phyloP scores from a whole-genome alignment of 35 echinoderm and acorn worm species.

The Heliocidaris tuberculata region DNA sequence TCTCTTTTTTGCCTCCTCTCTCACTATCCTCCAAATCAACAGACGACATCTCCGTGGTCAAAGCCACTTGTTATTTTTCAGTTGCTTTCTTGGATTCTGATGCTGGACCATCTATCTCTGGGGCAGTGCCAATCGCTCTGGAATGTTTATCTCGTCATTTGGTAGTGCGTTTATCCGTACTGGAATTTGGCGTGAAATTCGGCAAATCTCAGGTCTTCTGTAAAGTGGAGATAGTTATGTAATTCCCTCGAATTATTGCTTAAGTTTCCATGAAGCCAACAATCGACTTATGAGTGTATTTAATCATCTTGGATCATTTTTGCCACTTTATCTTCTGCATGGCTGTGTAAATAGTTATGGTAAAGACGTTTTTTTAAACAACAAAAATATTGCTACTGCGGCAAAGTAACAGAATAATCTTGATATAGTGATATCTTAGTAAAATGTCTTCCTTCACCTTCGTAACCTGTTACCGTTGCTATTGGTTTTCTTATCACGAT shows the following conservation, averaged over 20 bases:
- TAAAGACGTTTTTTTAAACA: background rate
- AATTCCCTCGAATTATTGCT: background rate
- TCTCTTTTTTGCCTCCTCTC: background rate
- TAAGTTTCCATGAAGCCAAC: background rate
- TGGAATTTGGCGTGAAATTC: background rate
- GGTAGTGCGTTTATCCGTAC: background rate
- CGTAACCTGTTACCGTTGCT: too few relatives aligned
- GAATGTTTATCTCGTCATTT: background rate
- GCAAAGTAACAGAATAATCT: too few relatives aligned
- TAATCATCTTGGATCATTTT: background rate
- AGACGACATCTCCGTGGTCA: background rate
- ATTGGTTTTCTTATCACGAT: too few relatives aligned
- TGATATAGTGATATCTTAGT: too few relatives aligned
- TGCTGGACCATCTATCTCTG: background rate
- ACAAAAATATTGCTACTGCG: too few relatives aligned
- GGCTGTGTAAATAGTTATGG: background rate
- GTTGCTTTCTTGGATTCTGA: background rate
- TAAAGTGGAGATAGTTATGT: background rate
- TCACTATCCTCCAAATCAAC: background rate
- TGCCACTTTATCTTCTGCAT: background rate
- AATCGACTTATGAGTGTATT: background rate
- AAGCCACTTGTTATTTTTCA: background rate
- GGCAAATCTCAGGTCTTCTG: background rate
- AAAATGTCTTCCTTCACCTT: too few relatives aligned
- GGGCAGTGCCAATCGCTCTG: background rate